Evolutionary conservation across 92 coral and sea anemone species (phyloP).

Genomic region (Heteractis magnifica): DNA sequence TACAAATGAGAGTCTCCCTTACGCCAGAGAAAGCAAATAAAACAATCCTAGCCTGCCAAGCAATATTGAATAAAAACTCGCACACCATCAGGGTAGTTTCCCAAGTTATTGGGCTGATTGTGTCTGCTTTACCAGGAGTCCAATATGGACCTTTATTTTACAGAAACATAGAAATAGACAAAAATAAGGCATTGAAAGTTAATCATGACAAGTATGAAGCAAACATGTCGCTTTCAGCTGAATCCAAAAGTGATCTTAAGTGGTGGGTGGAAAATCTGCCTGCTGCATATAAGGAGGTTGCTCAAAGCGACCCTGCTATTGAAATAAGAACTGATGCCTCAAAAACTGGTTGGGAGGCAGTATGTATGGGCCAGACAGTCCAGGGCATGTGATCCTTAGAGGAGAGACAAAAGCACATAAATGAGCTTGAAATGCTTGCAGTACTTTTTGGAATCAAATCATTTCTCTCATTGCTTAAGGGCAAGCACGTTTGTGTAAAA

Average conservation of each 20-base stretch:
- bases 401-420: conserved; percentile 44
- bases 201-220: conserved; percentile 49
- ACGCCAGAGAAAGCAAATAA: conserved; percentile 30
- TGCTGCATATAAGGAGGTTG: conserved; percentile 28
- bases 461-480: conserved; percentile 25
- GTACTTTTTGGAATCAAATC: conserved; percentile 27
- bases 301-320: conserved; percentile 12
- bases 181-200: conserved; percentile 35
- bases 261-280: conserved; percentile 48
- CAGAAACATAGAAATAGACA: conserved; percentile 48
- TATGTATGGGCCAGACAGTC: conserved; percentile 26
- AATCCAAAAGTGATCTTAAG: conserved; percentile 31
- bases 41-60: conserved; percentile 26
- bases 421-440: conserved; percentile 41
- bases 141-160: conserved; percentile 50
- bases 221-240: conserved; percentile 30
- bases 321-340: too few relatives aligned
- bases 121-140: conserved; percentile 50
- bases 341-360: too few relatives aligned
- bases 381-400: conserved; percentile 36
- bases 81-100: conserved; percentile 30
- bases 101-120: conserved; percentile 36
- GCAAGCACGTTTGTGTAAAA: conserved; percentile 22
- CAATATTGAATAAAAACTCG: conserved; percentile 12
- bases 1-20: conserved; percentile 30